Percentiles rank a stretch among this genome's conserved stretches.
Evolutionary conservation across 2,888 invertebrate species (phyloP).

Genomic region (Tubulanus polymorphus): DNA sequence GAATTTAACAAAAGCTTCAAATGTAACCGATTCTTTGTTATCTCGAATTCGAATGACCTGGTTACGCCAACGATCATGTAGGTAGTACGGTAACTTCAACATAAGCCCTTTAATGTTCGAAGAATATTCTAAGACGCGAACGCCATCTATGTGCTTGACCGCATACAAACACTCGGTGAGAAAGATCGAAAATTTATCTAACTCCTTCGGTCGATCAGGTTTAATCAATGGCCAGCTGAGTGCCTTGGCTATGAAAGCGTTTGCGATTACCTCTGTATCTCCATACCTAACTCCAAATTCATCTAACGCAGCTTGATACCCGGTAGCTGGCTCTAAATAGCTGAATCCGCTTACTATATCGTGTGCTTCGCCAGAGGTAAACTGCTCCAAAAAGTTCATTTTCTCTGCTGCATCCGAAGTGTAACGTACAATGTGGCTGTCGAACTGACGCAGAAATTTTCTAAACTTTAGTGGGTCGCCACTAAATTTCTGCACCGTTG

Average conservation of each 20-base stretch:
- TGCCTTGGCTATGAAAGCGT: constrained; percentile 13
- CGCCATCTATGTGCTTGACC: constrained; percentile 3
- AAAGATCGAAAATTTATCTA: constrained; percentile 12
- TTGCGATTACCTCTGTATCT: constrained; percentile 7
- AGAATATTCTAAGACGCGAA: constrained; percentile 6
- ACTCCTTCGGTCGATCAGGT: constrained; percentile 5
- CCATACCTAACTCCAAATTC: constrained; percentile 12
- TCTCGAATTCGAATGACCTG: neutral
- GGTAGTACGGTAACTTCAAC: constrained; percentile 6
- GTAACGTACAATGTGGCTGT: constrained; percentile 3
- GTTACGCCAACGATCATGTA: constrained; percentile 12
- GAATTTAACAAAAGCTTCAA: constrained; percentile 1
- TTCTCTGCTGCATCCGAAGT: constrained; percentile 8
- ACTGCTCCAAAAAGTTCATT: constrained; percentile 14
- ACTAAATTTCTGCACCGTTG: neutral
- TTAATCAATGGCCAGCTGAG: constrained; percentile 10
- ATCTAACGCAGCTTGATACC: constrained; percentile 9
- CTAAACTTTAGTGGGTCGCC: neutral
- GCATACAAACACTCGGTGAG: constrained; percentile 10
- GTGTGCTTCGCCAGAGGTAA: constrained; percentile 11
- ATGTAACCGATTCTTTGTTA: neutral
- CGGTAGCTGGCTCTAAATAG: constrained; percentile 4
- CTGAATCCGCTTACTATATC: constrained; percentile 11
- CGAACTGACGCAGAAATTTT: constrained; percentile 7
- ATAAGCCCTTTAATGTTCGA: constrained; percentile 8